A percentile compares a stretch with the other conserved stretches of the same genome.
phyloP scores from a whole-genome alignment of 2,113 vertebrate genomes.

The Synodontis membranacea region DNA sequence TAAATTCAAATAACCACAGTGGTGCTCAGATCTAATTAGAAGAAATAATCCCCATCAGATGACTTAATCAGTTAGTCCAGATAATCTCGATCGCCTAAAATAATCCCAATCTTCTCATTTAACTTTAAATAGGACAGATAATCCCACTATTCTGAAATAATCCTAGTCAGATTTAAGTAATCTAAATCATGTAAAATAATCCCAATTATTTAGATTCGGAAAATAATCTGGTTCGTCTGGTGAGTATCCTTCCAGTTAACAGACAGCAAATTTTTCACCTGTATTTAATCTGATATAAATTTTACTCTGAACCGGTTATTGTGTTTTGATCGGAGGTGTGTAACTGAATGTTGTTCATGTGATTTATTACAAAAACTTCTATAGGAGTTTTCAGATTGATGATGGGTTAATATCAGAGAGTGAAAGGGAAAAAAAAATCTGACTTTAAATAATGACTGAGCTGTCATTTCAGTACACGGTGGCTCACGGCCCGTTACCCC shows the following conservation, averaged over 20 bases:
- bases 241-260: background rate
- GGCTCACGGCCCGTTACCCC: constrained; percentile 75
- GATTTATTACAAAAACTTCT: background rate
- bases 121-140: background rate
- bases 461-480: constrained; percentile 77
- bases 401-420: background rate
- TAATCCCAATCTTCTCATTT: background rate
- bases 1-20: background rate
- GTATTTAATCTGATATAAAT: too few relatives aligned
- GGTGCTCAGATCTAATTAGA: background rate
- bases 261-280: too few relatives aligned
- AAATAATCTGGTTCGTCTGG: background rate
- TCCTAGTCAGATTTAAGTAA: background rate
- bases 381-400: background rate
- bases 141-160: background rate
- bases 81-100: background rate
- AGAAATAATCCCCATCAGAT: background rate
- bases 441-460: too few relatives aligned
- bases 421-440: background rate
- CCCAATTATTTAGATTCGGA: too few relatives aligned
- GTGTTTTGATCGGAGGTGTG: too few relatives aligned
- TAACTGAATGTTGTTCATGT: too few relatives aligned
- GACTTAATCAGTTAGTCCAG: too few relatives aligned
- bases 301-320: too few relatives aligned
- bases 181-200: background rate